phyloP scores from a whole-genome alignment of 2,888 invertebrate species.

The Alloplasta piceator region DNA sequence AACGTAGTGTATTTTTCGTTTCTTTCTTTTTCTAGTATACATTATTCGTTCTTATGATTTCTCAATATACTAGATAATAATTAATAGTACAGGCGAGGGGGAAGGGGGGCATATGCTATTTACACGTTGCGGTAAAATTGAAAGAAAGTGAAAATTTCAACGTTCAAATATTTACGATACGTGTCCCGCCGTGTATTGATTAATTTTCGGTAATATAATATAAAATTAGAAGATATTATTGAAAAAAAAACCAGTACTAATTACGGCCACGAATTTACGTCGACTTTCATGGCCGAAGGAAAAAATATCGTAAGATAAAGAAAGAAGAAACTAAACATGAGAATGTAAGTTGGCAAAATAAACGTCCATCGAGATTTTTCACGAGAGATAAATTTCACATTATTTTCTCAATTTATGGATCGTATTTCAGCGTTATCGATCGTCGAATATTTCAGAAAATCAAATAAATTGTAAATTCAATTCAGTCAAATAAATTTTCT shows the following conservation, averaged over 20 bases:
- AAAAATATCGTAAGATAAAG: constrained; percentile 79
- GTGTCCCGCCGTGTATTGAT: constrained; percentile 51
- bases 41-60: constrained; percentile 12
- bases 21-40: constrained; percentile 51
- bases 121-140: constrained; percentile 50
- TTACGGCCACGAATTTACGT: constrained; percentile 79
- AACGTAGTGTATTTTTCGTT: constrained; percentile 69
- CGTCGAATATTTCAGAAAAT: no score
- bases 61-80: constrained; percentile 50
- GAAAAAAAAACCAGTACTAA: constrained; percentile 62
- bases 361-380: no score
- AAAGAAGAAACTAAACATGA: constrained; percentile 27
- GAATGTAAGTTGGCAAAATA: not conserved
- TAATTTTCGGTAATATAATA: constrained; percentile 46
- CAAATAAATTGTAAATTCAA: no score
- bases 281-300: constrained; percentile 82
- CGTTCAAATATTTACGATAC: constrained; percentile 28
- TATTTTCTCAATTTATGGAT: constrained; percentile 4
- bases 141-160: constrained; percentile 47
- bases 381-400: no score
- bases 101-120: constrained; percentile 54
- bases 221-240: constrained; percentile 44
- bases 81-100: constrained; percentile 51
- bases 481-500: no score
- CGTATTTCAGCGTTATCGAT: constrained; percentile 25